Evolutionary conservation across 2,113 vertebrate genomes (phyloP), one percentile per base, ranked within the genome.

Genomic region (Balaenoptera acutorostrata): DNA sequence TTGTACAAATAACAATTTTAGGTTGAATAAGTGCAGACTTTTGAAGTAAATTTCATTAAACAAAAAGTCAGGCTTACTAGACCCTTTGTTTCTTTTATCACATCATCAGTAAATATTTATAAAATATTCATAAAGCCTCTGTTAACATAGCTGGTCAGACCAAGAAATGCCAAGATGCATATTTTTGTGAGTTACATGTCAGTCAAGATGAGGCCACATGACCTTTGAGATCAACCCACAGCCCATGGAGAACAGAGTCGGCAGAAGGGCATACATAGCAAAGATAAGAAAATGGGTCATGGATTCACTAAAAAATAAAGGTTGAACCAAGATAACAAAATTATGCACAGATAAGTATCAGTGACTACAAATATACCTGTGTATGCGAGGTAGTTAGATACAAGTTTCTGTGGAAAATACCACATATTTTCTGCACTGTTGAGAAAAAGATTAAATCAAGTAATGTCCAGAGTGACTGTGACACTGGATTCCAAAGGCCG

Each of bases 41-140:
- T 75, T 75, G 11, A 93, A 85, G 63, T 81, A 64, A 44, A 75
- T 85, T 89, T 96, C 33, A 88, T 75, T 91, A 88, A 91, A 72
- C 29, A 49, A 78, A 41, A 81, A 33, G 15, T 68, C 12, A 91
- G 36, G 5, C 18, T 72, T 88, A 74, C 39, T 86, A 92, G n/a
- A 63, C 69, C 44, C 44, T 71, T n/a, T 77, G 41, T 57, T n/a
- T n/a, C 41, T 82, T 52, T 71, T 27, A 80, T 36, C 17, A 87
- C 1, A 39, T 44, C 12, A 72, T 92, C 55, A 78, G 52, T 69
- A 78, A 77, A 78, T 93, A 84, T 77, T 36, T 72, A 66, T 57
- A 74, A 71, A 64, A 21, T 87, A 88, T 78, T 77, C 23, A 33
- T 52, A 72, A 57, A 3, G n/a, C 4, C 46, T 82, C 82, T 72